phyloP scores from a whole-genome alignment of 1,140 invertebrate genomes.

The Acromyrmex echinatior region DNA sequence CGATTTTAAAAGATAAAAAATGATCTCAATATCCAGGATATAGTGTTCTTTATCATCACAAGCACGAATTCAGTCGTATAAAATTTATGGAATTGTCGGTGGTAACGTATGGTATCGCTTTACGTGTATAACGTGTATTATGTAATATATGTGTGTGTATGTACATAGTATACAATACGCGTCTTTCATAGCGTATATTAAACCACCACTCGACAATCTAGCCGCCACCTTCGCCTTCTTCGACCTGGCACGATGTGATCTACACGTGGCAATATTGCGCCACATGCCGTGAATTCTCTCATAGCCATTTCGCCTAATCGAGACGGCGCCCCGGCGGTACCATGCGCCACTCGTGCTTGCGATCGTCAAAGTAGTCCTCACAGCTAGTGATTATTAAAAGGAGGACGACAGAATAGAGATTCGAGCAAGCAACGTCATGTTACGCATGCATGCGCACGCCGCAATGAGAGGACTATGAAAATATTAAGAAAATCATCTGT shows the following conservation, averaged over 20 bases:
- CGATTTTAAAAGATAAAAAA: not conserved
- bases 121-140: not conserved
- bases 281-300: conserved; percentile 76
- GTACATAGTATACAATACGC: conserved; percentile 13
- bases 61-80: conserved; percentile 21
- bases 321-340: conserved; percentile 59
- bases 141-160: not conserved
- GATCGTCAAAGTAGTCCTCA: conserved; percentile 35
- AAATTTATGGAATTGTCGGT: conserved; percentile 52
- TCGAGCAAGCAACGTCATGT: not conserved
- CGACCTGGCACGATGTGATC: conserved; percentile 69
- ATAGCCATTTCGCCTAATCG: conserved; percentile 75
- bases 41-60: conserved; percentile 35
- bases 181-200: conserved; percentile 65
- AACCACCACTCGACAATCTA: conserved; percentile 57
- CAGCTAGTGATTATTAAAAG: conserved; percentile 52
- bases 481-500: not conserved
- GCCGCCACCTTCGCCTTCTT: conserved; percentile 43
- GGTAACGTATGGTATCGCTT: conserved; percentile 12
- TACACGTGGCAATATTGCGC: conserved; percentile 77
- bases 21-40: not conserved
- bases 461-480: conserved; percentile 4
- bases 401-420: conserved; percentile 26
- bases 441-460: not conserved
- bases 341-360: conserved; percentile 48